Base-by-base conservation (phyloP, 64 coral and sea anemone genomes). In the Stichodactyla mertensii region DNA sequence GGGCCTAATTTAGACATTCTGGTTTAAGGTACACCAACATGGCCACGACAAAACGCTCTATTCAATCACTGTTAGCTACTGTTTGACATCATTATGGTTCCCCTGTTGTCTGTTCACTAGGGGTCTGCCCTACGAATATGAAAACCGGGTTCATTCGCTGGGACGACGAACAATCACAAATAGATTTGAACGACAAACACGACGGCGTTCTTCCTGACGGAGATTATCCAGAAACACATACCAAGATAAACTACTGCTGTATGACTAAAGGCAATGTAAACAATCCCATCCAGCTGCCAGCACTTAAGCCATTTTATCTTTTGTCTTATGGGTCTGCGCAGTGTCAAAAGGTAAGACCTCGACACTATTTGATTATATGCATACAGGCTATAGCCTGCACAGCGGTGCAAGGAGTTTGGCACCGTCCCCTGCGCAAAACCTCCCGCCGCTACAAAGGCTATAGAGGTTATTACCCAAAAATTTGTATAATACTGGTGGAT, bases 201-300 rank as follows among this genome's bases (percentile, higher is more conserved):
- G 71, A 84, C 57, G 95, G 95, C 57, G 87, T 84, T 55, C 60
- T 98, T 4, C 95, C 95, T 22, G 95, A 98, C 69, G 95, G 95
- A 64, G 79, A 86, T 53, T 98, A 98, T 55, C 92, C 94, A 4
- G 83, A 94, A 28, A 90, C 89, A 16, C 93, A 94, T 81, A 98
- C 95, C 24, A 98, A 87, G 51, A 94, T 98, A 55, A 98, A 98
- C 52, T 98, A 98, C 18, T 98, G 95, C 87, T 98, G 95, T 71
- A 98, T 92, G 36, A 98, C 95, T 23, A 94, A 86, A 45, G 95
- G 95, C 19, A 98, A 98, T 64, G 84, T 98, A 6, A 94, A 94
- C 82, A 98, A 98, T 64, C 95, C 95, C 5, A 94, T 98, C 61
- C 90, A 98, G 82, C 95, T 98, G 14, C 95, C 95, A 14, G 93